Conservation (phyloP, 2,113 vertebrate species). For the Sinocyclocheilus anophthalmus region DNA sequence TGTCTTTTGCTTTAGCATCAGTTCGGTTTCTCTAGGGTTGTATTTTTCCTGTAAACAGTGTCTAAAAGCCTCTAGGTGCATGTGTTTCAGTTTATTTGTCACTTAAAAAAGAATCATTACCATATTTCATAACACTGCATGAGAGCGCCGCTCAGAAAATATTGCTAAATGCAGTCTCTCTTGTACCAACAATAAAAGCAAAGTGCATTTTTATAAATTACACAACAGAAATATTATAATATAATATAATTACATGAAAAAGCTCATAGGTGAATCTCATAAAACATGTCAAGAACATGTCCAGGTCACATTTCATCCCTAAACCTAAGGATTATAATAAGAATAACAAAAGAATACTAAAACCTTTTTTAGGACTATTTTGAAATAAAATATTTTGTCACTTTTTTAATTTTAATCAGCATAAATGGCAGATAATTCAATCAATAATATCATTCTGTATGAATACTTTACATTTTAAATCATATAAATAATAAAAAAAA, state of each 20-base stretch:
- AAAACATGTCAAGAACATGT: too few species aligned
- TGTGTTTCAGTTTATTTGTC: slow-evolving; percentile 20
- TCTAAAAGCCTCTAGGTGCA: neutral
- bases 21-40: neutral
- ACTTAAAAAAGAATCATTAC: neutral
- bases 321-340: too few species aligned
- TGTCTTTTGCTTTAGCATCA: neutral
- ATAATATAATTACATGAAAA: too few species aligned
- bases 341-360: too few species aligned
- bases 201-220: neutral
- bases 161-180: neutral
- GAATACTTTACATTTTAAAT: neutral
- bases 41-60: slow-evolving; percentile 20
- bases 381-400: neutral
- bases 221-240: neutral
- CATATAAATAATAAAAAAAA: neutral
- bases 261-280: too few species aligned
- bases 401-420: neutral
- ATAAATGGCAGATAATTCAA: neutral
- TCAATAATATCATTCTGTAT: neutral
- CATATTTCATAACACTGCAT: neutral
- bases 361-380: neutral
- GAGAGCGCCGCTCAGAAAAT: neutral
- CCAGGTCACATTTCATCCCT: neutral
- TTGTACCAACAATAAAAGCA: neutral